Evolutionary conservation across 2,888 invertebrate species (phyloP).

Genomic region (Rhamnusium bicolor): DNA sequence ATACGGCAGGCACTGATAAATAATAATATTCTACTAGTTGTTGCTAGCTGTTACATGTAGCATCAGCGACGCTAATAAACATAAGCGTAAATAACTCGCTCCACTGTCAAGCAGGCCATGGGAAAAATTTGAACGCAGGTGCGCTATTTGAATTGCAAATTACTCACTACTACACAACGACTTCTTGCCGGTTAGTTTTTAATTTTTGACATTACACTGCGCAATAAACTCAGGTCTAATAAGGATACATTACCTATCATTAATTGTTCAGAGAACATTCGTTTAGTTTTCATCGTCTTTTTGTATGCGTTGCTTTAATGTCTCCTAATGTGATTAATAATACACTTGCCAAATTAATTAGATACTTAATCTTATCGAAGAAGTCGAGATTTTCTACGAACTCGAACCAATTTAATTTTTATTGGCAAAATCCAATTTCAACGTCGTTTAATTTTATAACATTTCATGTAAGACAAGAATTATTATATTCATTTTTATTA

Average conservation of each 20-base stretch:
- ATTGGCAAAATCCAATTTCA: no score
- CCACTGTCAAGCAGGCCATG: slow-evolving; percentile 62
- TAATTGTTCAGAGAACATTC: background rate
- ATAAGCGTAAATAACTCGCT: slow-evolving; percentile 67
- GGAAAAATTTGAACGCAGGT: slow-evolving; percentile 71
- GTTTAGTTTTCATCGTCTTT: background rate
- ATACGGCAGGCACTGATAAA: slow-evolving; percentile 44
- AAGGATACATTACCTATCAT: slow-evolving; percentile 7
- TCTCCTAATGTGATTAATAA: no score
- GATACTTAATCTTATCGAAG: no score
- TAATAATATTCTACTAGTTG: slow-evolving; percentile 43
- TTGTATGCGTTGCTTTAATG: no score
- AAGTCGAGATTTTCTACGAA: no score
- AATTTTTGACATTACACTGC: slow-evolving; percentile 51
- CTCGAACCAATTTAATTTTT: no score
- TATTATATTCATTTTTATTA: no score
- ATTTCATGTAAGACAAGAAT: no score
- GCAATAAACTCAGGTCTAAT: slow-evolving; percentile 31
- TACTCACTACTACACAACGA: slow-evolving; percentile 48
- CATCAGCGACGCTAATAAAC: slow-evolving; percentile 67
- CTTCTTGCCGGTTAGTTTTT: slow-evolving; percentile 40
- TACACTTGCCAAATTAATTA: no score
- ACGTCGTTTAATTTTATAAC: no score
- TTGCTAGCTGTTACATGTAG: slow-evolving; percentile 53
- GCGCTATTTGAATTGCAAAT: slow-evolving; percentile 71